Evolutionary conservation across 1,140 invertebrate species (phyloP).

Genomic region (Neomicropteryx cornuta): DNA sequence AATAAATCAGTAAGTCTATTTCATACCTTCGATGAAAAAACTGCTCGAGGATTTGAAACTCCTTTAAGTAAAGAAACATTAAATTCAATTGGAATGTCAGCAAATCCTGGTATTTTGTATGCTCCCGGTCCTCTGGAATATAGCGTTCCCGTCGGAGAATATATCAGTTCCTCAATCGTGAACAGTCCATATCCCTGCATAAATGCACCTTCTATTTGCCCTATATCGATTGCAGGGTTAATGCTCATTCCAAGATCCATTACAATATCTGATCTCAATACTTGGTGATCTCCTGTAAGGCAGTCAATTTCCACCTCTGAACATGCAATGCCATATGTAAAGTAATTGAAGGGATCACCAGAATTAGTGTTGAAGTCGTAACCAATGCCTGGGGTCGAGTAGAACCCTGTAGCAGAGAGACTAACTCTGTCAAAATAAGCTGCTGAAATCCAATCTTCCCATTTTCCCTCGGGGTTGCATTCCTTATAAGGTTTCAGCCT

Average conservation of each 20-base stretch:
- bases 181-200: conserved; percentile 89
- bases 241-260: conserved; percentile 89
- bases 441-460: conserved; percentile 74
- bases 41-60: conserved; percentile 74
- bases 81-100: conserved; percentile 83
- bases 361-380: conserved; percentile 62
- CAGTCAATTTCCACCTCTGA: conserved; percentile 82
- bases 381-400: conserved; percentile 67
- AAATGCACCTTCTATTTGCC: conserved; percentile 91
- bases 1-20: too few relatives aligned
- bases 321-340: conserved; percentile 66
- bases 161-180: conserved; percentile 81
- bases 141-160: conserved; percentile 70
- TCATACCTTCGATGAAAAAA: conserved; percentile 89
- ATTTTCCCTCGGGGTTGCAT: conserved; percentile 66
- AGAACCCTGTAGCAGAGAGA: conserved; percentile 79
- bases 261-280: conserved; percentile 82
- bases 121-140: conserved; percentile 80
- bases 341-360: conserved; percentile 70
- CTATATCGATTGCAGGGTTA: conserved; percentile 93
- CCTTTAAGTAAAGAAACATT: conserved; percentile 87
- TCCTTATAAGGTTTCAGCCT: conserved; percentile 68
- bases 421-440: conserved; percentile 75
- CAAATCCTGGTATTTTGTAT: conserved; percentile 88
- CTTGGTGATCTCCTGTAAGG: conserved; percentile 78